Percentiles rank a stretch among this genome's conserved stretches.
Conservation (phyloP, 2,113 vertebrate genomes). For the Pluvianellus socialis region DNA sequence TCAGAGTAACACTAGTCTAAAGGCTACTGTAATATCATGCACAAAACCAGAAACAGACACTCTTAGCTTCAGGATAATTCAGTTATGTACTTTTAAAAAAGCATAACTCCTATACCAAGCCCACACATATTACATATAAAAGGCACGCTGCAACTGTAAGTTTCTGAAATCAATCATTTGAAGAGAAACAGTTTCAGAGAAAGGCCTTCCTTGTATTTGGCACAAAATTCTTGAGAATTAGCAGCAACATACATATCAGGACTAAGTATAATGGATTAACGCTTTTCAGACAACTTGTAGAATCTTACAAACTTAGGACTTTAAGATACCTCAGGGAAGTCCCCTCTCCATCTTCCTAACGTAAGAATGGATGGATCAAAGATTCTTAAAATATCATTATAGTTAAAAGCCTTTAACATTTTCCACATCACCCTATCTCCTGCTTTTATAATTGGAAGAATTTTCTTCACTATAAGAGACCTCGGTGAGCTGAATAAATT, state of each 20-base stretch:
- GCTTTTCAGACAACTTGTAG: neutral
- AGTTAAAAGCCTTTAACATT: neutral
- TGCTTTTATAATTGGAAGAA: neutral
- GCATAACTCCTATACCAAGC: accelerated
- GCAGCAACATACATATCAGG: neutral
- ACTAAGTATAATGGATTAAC: neutral
- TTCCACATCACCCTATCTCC: neutral
- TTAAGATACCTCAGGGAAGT: neutral
- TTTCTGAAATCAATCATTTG: neutral
- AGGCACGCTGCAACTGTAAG: neutral
- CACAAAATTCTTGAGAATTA: neutral
- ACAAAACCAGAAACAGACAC: neutral
- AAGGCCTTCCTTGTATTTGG: neutral
- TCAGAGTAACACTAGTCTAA: neutral
- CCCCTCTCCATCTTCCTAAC: neutral
- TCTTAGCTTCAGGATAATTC: neutral
- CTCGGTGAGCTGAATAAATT: neutral
- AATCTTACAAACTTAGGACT: neutral
- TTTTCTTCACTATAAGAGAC: neutral
- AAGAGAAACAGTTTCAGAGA: neutral
- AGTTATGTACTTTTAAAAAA: neutral
- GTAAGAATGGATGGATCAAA: neutral
- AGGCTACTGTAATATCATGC: neutral
- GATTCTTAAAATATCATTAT: neutral
- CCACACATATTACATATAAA: neutral